Conservation (phyloP, 1,140 invertebrate species). For the Papilio polytes region DNA sequence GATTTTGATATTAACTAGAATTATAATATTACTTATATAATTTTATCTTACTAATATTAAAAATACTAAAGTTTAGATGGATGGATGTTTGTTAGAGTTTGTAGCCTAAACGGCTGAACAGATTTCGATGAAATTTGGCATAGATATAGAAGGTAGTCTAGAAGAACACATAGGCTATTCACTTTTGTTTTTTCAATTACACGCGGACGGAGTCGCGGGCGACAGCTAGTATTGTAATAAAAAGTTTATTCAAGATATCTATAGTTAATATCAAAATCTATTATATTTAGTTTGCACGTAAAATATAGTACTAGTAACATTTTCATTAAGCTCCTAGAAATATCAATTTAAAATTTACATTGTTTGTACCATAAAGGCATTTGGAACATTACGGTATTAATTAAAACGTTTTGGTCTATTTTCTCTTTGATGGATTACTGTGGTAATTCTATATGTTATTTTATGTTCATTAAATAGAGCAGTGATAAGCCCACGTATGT, state of each 20-base stretch:
- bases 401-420: neutral
- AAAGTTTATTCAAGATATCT: neutral
- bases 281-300: neutral
- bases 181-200: no score
- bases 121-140: no score
- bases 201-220: no score
- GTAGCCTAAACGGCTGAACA: no score
- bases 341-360: neutral
- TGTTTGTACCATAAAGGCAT: neutral
- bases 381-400: neutral
- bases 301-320: no score
- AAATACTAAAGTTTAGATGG: no score
- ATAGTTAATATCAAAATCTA: neutral
- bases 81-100: no score
- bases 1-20: no score
- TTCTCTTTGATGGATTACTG: slow-evolving; percentile 18
- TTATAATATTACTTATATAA: no score
- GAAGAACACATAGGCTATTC: no score
- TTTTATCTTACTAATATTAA: no score
- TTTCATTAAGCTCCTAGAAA: neutral
- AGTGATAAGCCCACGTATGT: neutral
- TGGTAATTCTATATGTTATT: neutral
- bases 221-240: neutral
- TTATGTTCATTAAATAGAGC: neutral
- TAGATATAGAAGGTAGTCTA: no score